Evolutionary conservation across 2,797 vertebrate genomes (phyloP).

Genomic region (Rhinella marina): DNA sequence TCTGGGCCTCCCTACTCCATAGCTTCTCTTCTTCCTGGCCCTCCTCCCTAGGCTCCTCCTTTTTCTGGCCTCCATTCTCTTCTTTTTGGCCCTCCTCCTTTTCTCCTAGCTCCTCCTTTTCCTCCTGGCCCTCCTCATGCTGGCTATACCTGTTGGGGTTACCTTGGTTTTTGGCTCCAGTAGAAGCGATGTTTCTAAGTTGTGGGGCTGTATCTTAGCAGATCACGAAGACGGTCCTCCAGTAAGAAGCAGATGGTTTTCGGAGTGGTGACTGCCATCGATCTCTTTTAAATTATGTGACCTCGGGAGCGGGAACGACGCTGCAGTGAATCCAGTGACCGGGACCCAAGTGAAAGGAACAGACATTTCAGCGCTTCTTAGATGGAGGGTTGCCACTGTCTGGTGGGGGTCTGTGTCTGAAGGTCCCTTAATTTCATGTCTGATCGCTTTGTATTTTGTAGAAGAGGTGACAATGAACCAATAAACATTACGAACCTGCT

Average conservation of each 20-base stretch:
- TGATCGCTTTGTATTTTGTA: not conserved
- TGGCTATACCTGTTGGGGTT: not conserved
- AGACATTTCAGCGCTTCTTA: slow-evolving; percentile 55
- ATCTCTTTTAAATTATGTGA: slow-evolving; percentile 88
- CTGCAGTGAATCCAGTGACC: slow-evolving; percentile 47
- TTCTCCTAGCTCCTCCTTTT: too few species aligned
- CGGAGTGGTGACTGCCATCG: slow-evolving; percentile 83
- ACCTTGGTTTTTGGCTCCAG: not conserved
- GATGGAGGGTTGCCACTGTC: not conserved
- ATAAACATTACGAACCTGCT: not conserved
- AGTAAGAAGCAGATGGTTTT: slow-evolving; percentile 79
- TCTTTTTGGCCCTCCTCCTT: too few species aligned
- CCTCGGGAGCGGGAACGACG: slow-evolving; percentile 59
- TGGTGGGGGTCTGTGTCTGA: not conserved
- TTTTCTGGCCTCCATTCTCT: too few species aligned
- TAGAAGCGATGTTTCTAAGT: not conserved
- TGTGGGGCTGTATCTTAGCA: slow-evolving; percentile 59
- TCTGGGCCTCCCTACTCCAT: too few species aligned
- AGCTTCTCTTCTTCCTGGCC: too few species aligned
- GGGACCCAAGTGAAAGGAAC: slow-evolving; percentile 30
- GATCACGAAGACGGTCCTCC: slow-evolving; percentile 75
- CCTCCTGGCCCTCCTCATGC: too few species aligned
- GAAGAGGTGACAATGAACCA: not conserved
- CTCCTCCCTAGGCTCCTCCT: too few species aligned
- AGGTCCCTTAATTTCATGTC: slow-evolving; percentile 32